These are phyloP conservation scores for Lysandra coridon DNA, from an alignment of 2,888 invertebrate species.

Conservation along the genomic window DNA sequence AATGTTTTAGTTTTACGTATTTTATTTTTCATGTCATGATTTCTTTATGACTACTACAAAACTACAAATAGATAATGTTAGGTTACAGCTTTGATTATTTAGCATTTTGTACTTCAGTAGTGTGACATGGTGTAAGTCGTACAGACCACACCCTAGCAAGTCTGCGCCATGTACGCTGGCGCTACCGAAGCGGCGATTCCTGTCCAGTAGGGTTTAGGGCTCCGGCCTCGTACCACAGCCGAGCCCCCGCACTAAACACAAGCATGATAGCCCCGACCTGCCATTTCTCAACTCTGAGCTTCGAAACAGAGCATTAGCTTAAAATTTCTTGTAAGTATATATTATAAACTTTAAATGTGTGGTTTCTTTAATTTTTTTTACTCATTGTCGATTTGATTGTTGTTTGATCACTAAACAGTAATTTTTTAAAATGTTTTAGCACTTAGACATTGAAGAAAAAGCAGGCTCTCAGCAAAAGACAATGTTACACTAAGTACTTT, in stretches of 20 bases:
- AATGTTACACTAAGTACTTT: slow-evolving; percentile 57
- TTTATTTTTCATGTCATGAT: too few relatives aligned
- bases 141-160: slow-evolving; percentile 31
- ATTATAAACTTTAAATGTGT: neutral
- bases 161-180: slow-evolving; percentile 52
- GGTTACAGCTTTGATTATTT: too few relatives aligned
- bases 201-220: slow-evolving; percentile 63
- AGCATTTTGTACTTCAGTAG: neutral
- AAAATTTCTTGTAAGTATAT: neutral
- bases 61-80: too few relatives aligned
- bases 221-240: slow-evolving; percentile 65
- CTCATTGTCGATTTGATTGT: neutral
- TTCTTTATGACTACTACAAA: too few relatives aligned
- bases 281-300: slow-evolving; percentile 47
- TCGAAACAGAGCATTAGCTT: neutral
- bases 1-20: neutral
- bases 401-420: neutral
- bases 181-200: slow-evolving; percentile 59
- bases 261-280: slow-evolving; percentile 63
- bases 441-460: slow-evolving; percentile 45
- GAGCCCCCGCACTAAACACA: slow-evolving; percentile 62
- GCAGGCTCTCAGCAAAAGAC: slow-evolving; percentile 61
- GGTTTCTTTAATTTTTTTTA: neutral
- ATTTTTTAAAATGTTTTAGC: neutral
- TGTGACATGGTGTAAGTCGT: slow-evolving; percentile 35